These are phyloP conservation scores for Eriocheir sinensis DNA, from an alignment of 1,140 invertebrate genomes.

Conservation along the genomic window DNA sequence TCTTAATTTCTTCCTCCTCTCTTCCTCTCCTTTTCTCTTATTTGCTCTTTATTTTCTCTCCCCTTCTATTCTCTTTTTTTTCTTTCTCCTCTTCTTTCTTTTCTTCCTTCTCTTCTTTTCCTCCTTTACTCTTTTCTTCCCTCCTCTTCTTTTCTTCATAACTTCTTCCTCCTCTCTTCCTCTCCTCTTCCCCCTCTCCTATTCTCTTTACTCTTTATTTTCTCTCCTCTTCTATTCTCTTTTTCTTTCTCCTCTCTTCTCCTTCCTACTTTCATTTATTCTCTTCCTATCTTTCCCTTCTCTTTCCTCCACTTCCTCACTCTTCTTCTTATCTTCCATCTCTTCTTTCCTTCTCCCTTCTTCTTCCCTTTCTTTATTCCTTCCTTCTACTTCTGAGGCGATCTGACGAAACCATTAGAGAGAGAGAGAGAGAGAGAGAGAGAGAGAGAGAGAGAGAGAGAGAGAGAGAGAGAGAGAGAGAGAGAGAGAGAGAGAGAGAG, in stretches of 20 bases:
- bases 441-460: constrained; percentile 49
- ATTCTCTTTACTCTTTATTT: background rate
- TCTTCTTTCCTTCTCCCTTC: background rate
- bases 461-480: constrained; percentile 52
- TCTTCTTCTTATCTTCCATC: background rate
- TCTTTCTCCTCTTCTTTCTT: background rate
- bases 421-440: constrained; percentile 50
- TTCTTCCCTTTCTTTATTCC: background rate
- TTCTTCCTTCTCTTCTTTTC: background rate
- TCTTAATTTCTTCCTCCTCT: background rate
- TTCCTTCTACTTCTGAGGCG: background rate
- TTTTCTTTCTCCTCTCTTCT: background rate
- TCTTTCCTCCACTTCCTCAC: background rate
- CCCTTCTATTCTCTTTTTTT: background rate
- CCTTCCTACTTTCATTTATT: background rate
- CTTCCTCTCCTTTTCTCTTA: background rate
- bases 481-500: background rate
- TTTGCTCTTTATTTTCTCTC: background rate
- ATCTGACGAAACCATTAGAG: background rate
- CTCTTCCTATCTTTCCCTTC: background rate
- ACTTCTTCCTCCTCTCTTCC: background rate
- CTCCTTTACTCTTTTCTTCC: too few relatives aligned
- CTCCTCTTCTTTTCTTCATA: background rate
- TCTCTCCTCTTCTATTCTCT: background rate
- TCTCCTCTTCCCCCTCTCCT: background rate